Conservation (phyloP, 2,797 vertebrate genomes). For the Bovichtus diacanthus region DNA sequence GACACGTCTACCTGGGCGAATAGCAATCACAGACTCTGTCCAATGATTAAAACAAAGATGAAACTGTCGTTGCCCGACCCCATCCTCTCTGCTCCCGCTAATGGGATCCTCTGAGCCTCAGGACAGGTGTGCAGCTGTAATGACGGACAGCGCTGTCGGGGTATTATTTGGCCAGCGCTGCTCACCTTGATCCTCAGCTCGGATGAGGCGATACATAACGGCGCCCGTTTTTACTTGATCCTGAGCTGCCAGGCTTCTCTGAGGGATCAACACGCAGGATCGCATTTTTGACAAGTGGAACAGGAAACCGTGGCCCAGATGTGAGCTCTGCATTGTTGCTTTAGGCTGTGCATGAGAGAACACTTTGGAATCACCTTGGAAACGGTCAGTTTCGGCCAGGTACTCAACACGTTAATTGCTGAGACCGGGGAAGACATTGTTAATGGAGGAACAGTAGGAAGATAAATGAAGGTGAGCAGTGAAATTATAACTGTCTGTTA, state of each 20-base stretch:
- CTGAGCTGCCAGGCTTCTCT: neutral
- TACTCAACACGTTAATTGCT: too few species aligned
- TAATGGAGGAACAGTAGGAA: too few species aligned
- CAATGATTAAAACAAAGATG: constrained; percentile 72
- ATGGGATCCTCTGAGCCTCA: constrained; percentile 42
- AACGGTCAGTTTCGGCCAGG: too few species aligned
- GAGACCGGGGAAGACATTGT: too few species aligned
- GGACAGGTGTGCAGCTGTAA: constrained; percentile 56
- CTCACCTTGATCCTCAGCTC: constrained; percentile 15
- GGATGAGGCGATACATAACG: neutral
- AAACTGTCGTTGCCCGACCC: constrained; percentile 52
- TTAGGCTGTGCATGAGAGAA: too few species aligned
- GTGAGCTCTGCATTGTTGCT: neutral
- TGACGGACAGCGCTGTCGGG: constrained; percentile 29
- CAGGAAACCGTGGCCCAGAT: neutral
- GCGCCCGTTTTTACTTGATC: neutral
- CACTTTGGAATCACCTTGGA: too few species aligned
- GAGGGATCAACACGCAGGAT: neutral
- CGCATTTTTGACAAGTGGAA: neutral
- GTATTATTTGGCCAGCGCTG: constrained; percentile 36
- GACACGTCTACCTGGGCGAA: constrained; percentile 50
- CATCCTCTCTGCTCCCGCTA: constrained; percentile 37
- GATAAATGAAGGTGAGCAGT: too few species aligned
- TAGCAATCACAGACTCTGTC: constrained; percentile 56
- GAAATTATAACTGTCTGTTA: too few species aligned